phyloP scores from a whole-genome alignment of 2,888 invertebrate species.

The Buathra laborator region DNA sequence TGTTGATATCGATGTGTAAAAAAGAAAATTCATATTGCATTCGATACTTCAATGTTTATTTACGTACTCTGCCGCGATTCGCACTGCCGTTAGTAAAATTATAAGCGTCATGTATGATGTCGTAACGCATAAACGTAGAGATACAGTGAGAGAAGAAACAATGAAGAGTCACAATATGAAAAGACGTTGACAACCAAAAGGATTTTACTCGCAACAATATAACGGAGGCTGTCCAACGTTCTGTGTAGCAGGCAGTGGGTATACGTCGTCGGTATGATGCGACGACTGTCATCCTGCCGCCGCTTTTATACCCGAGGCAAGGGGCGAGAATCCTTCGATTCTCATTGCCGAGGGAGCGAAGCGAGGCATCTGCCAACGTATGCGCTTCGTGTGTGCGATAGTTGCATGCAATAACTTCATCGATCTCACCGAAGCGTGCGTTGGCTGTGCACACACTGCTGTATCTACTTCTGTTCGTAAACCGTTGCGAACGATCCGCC shows the following conservation, averaged over 20 bases:
- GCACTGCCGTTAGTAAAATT: not conserved
- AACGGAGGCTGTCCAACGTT: slow-evolving; percentile 44
- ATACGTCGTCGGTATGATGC: slow-evolving; percentile 58
- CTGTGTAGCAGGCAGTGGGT: slow-evolving; percentile 6
- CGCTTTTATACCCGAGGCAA: slow-evolving; percentile 61
- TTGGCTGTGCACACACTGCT: slow-evolving; percentile 12
- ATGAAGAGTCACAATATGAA: slow-evolving; percentile 45
- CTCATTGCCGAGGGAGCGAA: not conserved
- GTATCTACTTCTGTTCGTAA: slow-evolving; percentile 33
- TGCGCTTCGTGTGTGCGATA: slow-evolving; percentile 15
- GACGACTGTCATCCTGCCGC: slow-evolving; percentile 51
- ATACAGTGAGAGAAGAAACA: slow-evolving; percentile 42
- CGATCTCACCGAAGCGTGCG: slow-evolving; percentile 58
- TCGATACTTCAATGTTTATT: not conserved
- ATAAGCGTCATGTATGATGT: not conserved
- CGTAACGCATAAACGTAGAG: not conserved
- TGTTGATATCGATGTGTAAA: not conserved
- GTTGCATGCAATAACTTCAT: slow-evolving; percentile 53
- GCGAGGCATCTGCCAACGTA: slow-evolving; percentile 1
- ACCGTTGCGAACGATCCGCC: slow-evolving; percentile 52
- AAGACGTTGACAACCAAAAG: slow-evolving; percentile 54
- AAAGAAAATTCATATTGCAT: not conserved
- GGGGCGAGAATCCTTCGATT: slow-evolving; percentile 41
- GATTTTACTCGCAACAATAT: slow-evolving; percentile 51
- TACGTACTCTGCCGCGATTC: not conserved